Evolutionary conservation across 2,113 vertebrate species (phyloP), one percentile per base, ranked within the genome.

Genomic region (Brachyhypopomus gauderio): DNA sequence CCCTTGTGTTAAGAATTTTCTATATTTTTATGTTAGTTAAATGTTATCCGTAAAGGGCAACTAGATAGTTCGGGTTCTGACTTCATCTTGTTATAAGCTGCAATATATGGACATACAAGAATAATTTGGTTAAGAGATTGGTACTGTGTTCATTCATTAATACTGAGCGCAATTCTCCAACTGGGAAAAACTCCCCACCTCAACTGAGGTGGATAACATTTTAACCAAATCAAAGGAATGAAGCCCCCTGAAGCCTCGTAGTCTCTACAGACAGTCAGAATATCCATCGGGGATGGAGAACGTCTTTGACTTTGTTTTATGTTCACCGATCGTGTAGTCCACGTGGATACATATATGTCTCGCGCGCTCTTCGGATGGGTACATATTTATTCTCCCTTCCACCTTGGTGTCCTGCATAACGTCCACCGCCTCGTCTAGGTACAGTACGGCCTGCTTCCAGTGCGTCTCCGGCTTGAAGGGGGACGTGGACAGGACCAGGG

Each of bases 401-500:
- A 96, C 80, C 79, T 81, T 86, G 0, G 95, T 97, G 88, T 97
- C 96, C 71, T 97, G 96, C 64, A 92, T 90, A 60, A 97, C 94
- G 0, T 92, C 92, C 77, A 93, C 92, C 0, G 95, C 91, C 12
- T 93, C 88, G 71, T 96, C 93, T 79, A 96, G 88, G 84, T 96
- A 96, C 67, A 96, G 91, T 36, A 96, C 89, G 0, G 95, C 93
- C 87, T 97, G 95, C 87, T 95, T 96, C 96, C 96, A 97, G 91
- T 96, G 96, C 0, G 95, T 97, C 87, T 94, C 95, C 4, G 93
- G 92, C 6, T 94, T 92, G 74, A 95, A 97, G 0, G 96, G 96
- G 1, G 95, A 96, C 19, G 96, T 97, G 82, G 94, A 95, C 59
- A 97, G 93, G 78, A 95, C 91, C 9, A 96, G 84, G 1, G 91